Percentiles rank a stretch among this genome's conserved stretches.
These are phyloP conservation scores for Aurelia sp. DNA, from an alignment of 30 jellyfish, hydroid and myxozoan genomes.

Conservation along the genomic window DNA sequence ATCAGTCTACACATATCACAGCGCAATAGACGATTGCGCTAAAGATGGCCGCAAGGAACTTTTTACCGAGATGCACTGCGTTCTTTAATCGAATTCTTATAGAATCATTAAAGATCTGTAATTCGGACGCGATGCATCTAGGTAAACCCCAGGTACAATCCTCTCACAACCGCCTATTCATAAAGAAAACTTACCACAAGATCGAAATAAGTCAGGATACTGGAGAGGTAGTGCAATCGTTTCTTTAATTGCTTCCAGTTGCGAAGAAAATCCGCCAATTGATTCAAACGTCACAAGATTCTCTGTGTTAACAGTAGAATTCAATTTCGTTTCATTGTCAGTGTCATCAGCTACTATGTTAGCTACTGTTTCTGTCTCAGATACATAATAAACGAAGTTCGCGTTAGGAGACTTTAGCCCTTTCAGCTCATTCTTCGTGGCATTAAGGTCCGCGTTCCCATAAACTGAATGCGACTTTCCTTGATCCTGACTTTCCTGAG, in stretches of 20 bases:
- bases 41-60: no score
- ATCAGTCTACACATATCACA: no score
- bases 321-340: not conserved
- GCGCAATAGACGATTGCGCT: no score
- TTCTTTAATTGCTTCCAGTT: conserved; percentile 52
- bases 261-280: conserved; percentile 63
- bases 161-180: no score
- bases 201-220: conserved; percentile 34
- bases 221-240: conserved; percentile 46
- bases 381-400: conserved; percentile 21
- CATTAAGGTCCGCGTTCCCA: not conserved
- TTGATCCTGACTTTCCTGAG: not conserved
- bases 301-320: not conserved
- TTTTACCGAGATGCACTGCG: no score
- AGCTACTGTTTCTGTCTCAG: conserved; percentile 8
- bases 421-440: not conserved
- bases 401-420: not conserved
- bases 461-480: no score
- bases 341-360: not conserved
- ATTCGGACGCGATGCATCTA: no score
- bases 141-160: no score
- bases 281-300: conserved; percentile 22
- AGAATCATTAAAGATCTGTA: no score
- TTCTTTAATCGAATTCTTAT: no score
- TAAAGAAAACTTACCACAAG: conserved; percentile 37